Evolutionary conservation across 2,888 invertebrate species (phyloP), one percentile per base, ranked within the genome.

Genomic region (Napeogenes sylphis): DNA sequence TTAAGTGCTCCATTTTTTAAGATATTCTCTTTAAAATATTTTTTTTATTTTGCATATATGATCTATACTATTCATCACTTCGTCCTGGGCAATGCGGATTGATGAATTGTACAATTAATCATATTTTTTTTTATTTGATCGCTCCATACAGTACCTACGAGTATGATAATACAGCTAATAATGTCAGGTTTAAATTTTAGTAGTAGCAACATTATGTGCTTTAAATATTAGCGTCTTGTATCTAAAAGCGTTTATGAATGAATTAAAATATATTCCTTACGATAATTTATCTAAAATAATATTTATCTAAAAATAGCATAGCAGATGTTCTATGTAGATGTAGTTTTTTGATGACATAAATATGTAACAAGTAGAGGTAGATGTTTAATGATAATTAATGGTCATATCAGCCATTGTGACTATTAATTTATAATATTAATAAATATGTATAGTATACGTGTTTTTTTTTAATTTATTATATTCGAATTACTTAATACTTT

Each of bases 341-440:
- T 61, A 62, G 38, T 38, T 59, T 56, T 58, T 47, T 59, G 46
- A 21, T 59, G 56, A 53, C 33, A 59, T 45, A 57, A 21, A 21
- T 30, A 13, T 57, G 12, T 60, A 58, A 33, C 47, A 47, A 57
- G 38, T 63, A 58, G 59, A 58, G 55, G 65, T 58, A 45, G 42
- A 33, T 60, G 56, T 64, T 62, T 63, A 42, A 63, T 47, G 4
- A 47, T 51, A 63, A 84, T 90, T 87, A 80, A 79, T 82, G 78
- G 90, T 91, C 87, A 90, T 90, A 83, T 68, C 91, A 91, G 91
- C 91, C 91, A 91, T 91, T 83, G 80, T 91, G 87, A 90, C 87
- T 83, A 76, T 80, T 84, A 90, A 85, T 88, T 81, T 72, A 78
- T 83, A 79, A 75, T 90, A 84, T 88, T 89, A 84, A 90, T 85